phyloP scores from a whole-genome alignment of 2,113 vertebrate genomes.

The Cavia aperea region DNA sequence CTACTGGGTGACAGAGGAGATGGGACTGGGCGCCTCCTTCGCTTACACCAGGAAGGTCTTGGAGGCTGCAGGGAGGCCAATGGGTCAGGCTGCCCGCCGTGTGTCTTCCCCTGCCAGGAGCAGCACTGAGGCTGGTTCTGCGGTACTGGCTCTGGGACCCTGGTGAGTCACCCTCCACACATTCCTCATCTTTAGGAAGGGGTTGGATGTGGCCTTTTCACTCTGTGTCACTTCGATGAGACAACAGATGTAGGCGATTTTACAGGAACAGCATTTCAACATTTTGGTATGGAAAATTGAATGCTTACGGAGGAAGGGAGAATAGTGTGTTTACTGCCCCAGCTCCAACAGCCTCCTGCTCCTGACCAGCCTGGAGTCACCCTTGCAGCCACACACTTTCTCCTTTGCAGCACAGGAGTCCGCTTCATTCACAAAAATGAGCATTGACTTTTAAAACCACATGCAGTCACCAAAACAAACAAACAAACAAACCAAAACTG shows the following conservation, averaged over 20 bases:
- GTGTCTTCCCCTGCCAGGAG: neutral
- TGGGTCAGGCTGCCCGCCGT: neutral
- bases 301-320: fast-evolving
- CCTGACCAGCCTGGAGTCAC: neutral
- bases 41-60: no score
- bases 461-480: no score
- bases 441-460: neutral
- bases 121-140: neutral
- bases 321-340: fast-evolving
- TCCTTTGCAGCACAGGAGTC: neutral
- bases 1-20: neutral
- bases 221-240: neutral
- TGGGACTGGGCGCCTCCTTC: neutral
- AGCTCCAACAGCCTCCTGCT: neutral
- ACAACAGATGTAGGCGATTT: neutral
- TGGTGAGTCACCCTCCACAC: neutral
- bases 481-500: neutral
- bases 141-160: neutral
- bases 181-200: neutral
- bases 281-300: neutral
- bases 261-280: fast-evolving
- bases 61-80: neutral
- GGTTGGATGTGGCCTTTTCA: neutral
- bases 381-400: neutral
- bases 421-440: neutral